Percentiles rank a stretch among this genome's conserved stretches.
These are phyloP conservation scores for Porites australiensis DNA, from an alignment of 64 coral and sea anemone species.

Conservation along the genomic window DNA sequence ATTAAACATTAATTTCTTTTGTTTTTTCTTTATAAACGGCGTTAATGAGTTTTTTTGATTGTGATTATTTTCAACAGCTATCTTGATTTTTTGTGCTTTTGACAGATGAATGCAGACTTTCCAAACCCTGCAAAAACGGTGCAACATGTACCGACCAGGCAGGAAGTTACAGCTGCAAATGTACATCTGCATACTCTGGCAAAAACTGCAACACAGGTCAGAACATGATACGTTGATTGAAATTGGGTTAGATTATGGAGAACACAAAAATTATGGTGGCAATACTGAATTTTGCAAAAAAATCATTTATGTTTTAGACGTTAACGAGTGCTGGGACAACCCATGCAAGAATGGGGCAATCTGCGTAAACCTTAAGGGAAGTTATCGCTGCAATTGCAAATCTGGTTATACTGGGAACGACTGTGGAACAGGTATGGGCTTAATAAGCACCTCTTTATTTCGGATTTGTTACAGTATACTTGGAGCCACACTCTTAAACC, in stretches of 20 bases:
- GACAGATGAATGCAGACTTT: too few species aligned
- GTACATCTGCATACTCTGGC: conserved; percentile 57
- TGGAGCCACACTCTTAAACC: too few species aligned
- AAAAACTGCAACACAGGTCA: conserved; percentile 46
- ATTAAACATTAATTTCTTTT: too few species aligned
- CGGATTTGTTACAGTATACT: too few species aligned
- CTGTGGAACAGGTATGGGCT: conserved; percentile 26
- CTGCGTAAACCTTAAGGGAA: conserved; percentile 46
- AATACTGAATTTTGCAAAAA: too few species aligned
- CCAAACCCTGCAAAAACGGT: conserved; percentile 40
- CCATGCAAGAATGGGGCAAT: conserved; percentile 50
- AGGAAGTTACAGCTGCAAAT: conserved; percentile 62
- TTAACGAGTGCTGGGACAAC: conserved; percentile 26
- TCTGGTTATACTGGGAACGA: conserved; percentile 56
- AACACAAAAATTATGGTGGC: too few species aligned
- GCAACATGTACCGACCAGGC: conserved; percentile 39
- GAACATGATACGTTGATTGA: too few species aligned
- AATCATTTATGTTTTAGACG: not conserved
- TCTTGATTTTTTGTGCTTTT: too few species aligned
- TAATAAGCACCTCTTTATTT: not conserved
- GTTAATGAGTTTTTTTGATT: too few species aligned
- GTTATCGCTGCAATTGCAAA: conserved; percentile 61
- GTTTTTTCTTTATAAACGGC: too few species aligned
- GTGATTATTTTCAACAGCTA: too few species aligned
- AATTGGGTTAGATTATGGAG: too few species aligned